Conservation (phyloP, 1,140 invertebrate species). For the Rhizoglyphus robini region DNA sequence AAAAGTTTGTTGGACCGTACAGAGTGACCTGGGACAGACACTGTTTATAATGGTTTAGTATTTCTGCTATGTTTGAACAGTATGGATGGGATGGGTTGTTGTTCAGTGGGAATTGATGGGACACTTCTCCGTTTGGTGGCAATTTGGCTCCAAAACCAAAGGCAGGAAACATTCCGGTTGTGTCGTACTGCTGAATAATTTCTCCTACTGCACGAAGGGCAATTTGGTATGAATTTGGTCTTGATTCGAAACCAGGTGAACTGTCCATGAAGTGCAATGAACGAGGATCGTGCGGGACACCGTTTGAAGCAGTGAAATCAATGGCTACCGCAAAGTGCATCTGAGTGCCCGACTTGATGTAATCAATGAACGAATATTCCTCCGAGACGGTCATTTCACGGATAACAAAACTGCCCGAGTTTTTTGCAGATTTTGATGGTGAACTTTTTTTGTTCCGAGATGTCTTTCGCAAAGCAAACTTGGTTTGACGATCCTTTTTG, state of each 20-base stretch:
- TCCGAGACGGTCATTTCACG: slow-evolving; percentile 12
- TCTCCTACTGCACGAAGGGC: slow-evolving; percentile 46
- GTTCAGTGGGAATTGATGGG: slow-evolving; percentile 26
- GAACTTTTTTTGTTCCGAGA: background rate
- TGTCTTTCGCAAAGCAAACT: background rate
- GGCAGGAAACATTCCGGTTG: slow-evolving; percentile 23
- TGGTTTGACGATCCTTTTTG: background rate
- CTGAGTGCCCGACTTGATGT: slow-evolving; percentile 32
- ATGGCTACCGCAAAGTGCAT: slow-evolving; percentile 48
- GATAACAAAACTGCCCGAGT: no score
- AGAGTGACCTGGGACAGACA: slow-evolving; percentile 42
- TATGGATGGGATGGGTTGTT: slow-evolving; percentile 27
- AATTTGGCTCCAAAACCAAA: slow-evolving; percentile 25
- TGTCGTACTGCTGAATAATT: slow-evolving; percentile 50
- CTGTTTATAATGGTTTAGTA: slow-evolving; percentile 33
- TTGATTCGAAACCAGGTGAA: no score
- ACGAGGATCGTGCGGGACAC: slow-evolving; percentile 40
- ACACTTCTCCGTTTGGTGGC: slow-evolving; percentile 27
- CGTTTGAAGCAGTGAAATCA: slow-evolving; percentile 56
- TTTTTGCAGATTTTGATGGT: background rate
- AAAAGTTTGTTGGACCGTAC: slow-evolving; percentile 52
- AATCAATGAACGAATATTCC: slow-evolving; percentile 23
- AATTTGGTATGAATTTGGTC: slow-evolving; percentile 45
- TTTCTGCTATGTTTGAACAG: slow-evolving; percentile 34
- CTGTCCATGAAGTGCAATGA: slow-evolving; percentile 41